Evolutionary conservation across 2,888 invertebrate species (phyloP).

Genomic region (Synanthedon vespiformis): DNA sequence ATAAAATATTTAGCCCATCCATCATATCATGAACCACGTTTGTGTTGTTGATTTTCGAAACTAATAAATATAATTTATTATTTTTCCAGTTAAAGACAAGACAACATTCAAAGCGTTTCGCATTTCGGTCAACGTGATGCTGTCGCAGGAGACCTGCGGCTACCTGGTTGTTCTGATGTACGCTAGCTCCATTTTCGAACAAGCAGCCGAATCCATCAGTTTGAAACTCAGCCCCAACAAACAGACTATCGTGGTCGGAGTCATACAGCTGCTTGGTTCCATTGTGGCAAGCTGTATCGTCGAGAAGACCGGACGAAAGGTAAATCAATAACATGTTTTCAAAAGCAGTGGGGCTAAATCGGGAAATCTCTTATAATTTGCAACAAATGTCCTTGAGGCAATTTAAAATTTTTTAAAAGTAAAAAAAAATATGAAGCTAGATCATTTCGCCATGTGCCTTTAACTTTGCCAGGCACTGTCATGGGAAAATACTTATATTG

Average conservation of each 20-base stretch:
- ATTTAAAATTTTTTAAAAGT: no score
- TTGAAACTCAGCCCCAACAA: conserved; percentile 57
- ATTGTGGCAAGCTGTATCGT: conserved; percentile 61
- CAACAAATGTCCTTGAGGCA: no score
- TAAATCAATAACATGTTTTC: conserved; percentile 11
- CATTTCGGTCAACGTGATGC: conserved; percentile 58
- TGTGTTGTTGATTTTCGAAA: no score
- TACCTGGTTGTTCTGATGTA: conserved; percentile 65
- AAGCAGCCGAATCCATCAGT: conserved; percentile 53
- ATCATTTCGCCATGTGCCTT: no score
- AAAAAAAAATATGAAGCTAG: not conserved
- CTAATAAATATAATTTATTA: no score
- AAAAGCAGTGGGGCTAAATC: not conserved
- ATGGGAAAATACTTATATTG: no score
- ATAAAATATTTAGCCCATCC: no score
- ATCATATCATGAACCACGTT: no score
- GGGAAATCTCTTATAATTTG: no score
- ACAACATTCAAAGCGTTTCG: conserved; percentile 60
- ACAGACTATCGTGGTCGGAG: conserved; percentile 59
- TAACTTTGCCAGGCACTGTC: no score
- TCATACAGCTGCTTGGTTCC: conserved; percentile 52
- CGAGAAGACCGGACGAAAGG: conserved; percentile 60
- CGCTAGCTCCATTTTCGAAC: conserved; percentile 59
- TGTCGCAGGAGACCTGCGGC: conserved; percentile 61
- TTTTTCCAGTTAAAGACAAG: conserved; percentile 50